Percentiles rank a stretch among this genome's conserved stretches.
These are phyloP conservation scores for Halichoerus grypus DNA, from an alignment of 2,113 vertebrate genomes.

Conservation along the genomic window DNA sequence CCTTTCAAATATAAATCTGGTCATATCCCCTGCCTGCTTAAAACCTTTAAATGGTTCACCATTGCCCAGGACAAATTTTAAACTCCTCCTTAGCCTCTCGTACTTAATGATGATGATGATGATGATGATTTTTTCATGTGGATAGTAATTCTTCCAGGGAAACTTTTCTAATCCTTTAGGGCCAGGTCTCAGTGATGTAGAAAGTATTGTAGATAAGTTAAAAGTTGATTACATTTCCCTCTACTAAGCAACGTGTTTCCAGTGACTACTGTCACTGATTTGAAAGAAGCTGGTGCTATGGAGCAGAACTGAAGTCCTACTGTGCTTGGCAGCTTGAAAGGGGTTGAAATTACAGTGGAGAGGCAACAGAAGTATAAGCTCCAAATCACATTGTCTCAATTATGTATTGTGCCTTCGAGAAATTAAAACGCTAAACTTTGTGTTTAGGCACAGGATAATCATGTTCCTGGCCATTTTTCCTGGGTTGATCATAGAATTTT, in stretches of 20 bases:
- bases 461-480: background rate
- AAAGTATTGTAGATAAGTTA: conserved; percentile 39
- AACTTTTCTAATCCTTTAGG: background rate
- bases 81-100: background rate
- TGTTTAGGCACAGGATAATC: background rate
- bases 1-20: conserved; percentile 37
- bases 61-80: background rate
- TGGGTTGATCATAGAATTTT: background rate
- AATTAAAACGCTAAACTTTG: background rate
- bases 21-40: background rate
- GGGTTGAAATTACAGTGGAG: background rate
- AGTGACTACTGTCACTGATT: background rate
- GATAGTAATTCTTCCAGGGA: background rate
- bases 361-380: background rate
- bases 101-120: background rate
- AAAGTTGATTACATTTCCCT: background rate
- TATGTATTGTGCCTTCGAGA: background rate
- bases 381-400: background rate
- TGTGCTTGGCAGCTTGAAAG: background rate
- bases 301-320: background rate
- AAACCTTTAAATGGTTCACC: background rate
- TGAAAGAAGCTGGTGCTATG: background rate
- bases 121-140: background rate
- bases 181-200: background rate
- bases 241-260: background rate